phyloP scores from a whole-genome alignment of 2,888 invertebrate species.

The Adineta ricciae region DNA sequence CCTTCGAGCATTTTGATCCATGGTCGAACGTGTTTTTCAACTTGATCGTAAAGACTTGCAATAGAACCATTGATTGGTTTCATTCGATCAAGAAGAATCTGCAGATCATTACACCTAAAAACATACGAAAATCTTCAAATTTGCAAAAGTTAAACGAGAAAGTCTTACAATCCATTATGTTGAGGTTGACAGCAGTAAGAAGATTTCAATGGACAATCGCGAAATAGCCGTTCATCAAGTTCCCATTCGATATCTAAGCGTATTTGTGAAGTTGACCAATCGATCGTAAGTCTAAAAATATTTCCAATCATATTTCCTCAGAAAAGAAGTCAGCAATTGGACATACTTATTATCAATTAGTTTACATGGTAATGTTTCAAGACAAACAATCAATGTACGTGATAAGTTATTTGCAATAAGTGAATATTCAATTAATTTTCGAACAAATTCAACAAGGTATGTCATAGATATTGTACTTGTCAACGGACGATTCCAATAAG shows the following conservation, averaged over 20 bases:
- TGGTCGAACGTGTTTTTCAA: constrained; percentile 2
- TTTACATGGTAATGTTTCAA: constrained; percentile 13
- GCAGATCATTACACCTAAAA: constrained; percentile 1
- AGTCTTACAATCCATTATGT: constrained; percentile 9
- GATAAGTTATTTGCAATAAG: constrained; percentile 6
- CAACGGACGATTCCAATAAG: neutral
- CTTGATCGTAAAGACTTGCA: neutral
- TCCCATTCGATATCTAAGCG: neutral
- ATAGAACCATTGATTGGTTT: neutral
- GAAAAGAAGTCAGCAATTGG: too few species aligned
- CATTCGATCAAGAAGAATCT: neutral
- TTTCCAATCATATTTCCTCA: too few species aligned
- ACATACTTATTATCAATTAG: constrained; percentile 7
- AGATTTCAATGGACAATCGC: neutral
- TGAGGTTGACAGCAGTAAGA: constrained; percentile 19
- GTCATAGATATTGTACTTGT: neutral
- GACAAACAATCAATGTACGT: neutral
- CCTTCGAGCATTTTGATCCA: neutral
- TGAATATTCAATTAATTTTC: constrained; percentile 17
- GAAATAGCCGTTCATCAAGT: constrained; percentile 17
- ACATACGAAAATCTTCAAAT: too few species aligned
- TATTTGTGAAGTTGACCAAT: constrained; percentile 18
- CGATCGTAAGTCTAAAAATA: neutral
- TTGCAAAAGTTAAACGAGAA: neutral
- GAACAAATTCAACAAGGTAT: neutral